A percentile compares a stretch with the other conserved stretches of the same genome.
These are phyloP conservation scores for Crambe crambe DNA, from an alignment of 37 sponge, comb jelly and placozoan genomes.

Conservation along the genomic window DNA sequence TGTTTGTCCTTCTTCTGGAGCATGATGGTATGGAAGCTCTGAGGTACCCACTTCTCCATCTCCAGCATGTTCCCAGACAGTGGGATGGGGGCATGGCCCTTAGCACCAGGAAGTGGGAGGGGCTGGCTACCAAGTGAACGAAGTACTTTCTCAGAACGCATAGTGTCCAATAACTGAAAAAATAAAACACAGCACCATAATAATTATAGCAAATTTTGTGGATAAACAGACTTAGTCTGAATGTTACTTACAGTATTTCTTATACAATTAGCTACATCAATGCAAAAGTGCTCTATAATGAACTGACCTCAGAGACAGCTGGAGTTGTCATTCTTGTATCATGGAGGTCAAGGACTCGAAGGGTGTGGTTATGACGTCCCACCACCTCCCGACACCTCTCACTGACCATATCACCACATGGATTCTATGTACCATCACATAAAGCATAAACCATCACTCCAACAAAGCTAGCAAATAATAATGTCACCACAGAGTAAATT, in stretches of 20 bases:
- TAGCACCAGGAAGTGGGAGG: slow-evolving; percentile 23
- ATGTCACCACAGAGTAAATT: too few species aligned
- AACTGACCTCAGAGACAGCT: slow-evolving; percentile 25
- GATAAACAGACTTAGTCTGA: too few species aligned
- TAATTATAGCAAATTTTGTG: background rate
- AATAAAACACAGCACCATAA: background rate
- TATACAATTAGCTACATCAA: background rate
- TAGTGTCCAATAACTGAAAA: slow-evolving; percentile 22
- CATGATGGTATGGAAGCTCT: slow-evolving; percentile 4
- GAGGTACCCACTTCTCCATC: slow-evolving; percentile 35
- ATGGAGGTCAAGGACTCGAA: slow-evolving; percentile 49
- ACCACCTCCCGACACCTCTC: slow-evolving; percentile 64
- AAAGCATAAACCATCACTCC: background rate
- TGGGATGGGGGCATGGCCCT: background rate
- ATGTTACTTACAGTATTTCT: too few species aligned
- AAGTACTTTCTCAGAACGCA: slow-evolving; percentile 35
- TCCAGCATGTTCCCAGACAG: slow-evolving; percentile 50
- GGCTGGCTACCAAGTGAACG: slow-evolving; percentile 46
- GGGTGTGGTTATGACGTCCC: slow-evolving; percentile 48
- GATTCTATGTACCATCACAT: slow-evolving; percentile 56
- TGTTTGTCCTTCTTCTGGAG: background rate
- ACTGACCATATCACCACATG: slow-evolving; percentile 51
- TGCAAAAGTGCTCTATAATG: background rate
- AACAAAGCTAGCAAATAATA: slow-evolving; percentile 4
- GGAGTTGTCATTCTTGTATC: slow-evolving; percentile 41